Percentiles rank a stretch among this genome's conserved stretches.
Conservation (phyloP, 2,797 vertebrate species). For the Muraenolepis orangiensis region DNA sequence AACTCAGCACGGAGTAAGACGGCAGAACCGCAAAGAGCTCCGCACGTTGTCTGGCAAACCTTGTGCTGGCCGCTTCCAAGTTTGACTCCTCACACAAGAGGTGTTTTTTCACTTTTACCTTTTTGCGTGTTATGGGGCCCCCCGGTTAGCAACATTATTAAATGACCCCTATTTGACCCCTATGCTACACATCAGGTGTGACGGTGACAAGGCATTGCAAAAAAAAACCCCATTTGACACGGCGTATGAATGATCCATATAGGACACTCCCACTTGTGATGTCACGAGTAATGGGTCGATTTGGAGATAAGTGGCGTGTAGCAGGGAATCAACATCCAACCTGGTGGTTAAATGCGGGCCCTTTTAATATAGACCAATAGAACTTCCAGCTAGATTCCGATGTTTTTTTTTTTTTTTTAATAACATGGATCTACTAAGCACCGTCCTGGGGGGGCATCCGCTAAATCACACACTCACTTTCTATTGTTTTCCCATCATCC, state of each 20-base stretch:
- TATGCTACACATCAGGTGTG: too few species aligned
- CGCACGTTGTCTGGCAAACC: too few species aligned
- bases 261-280: neutral
- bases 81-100: too few species aligned
- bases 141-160: neutral
- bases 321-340: neutral
- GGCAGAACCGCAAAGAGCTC: too few species aligned
- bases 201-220: neutral
- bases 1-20: too few species aligned
- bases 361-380: neutral
- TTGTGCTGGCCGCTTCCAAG: too few species aligned
- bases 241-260: neutral
- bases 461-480: neutral
- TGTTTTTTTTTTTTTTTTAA: neutral
- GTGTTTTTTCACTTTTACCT: too few species aligned
- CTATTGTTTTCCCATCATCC: neutral
- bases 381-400: neutral
- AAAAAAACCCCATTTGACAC: neutral
- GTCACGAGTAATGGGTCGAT: neutral
- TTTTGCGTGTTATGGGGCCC: too few species aligned
- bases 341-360: neutral
- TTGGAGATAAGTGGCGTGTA: neutral
- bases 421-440: neutral
- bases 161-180: neutral
- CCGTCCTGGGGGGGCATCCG: neutral